Base-by-base conservation (phyloP, 2,888 invertebrate species). In the Proisotoma minuta region DNA sequence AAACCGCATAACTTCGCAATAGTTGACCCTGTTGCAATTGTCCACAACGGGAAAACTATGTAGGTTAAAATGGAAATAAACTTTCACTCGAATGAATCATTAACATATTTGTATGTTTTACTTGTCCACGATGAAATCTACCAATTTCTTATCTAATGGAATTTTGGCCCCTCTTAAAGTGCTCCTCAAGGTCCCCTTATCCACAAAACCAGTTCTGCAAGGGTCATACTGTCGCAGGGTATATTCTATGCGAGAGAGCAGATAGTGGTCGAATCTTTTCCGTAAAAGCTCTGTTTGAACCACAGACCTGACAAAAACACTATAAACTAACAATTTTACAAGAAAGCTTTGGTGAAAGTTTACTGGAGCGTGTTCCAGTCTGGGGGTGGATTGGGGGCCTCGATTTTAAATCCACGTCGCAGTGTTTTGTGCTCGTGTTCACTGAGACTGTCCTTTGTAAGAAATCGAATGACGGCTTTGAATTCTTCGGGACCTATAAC, bases 381-480 rank as follows among this genome's bases (percentile, higher is more conserved):
- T 10, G 62, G 54, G 15, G 57, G 57, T 10, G 64, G 62, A 1
- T 57, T 40, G 1, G 62, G 62, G n/a, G 57, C 53, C 20, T 84
- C 83, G 1, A 85, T 84, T 0, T 85, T 84, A 77, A 88, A 91
- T 70, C 83, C 81, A 67, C 91, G 82, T 15, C 86, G 84, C 8
- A 91, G 78, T 0, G 89, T 88, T 2, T 90, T 80, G 76, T 89
- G 87, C 78, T 91, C 91, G 65, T 91, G 91, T 74, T 89, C 88
- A 60, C 56, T 69, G 26, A 69, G 48, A 12, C 47, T 18, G 40
- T 57, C 52, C 47, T 62, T 58, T 1, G 47, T 52, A 1, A 63
- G 26, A 1, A 54, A 29, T 8, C 51, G 15, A 26, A 69, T 2
- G 10, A 62, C 15, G 0, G 43, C 23, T 18, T 58, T 20, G 22